Conservation (phyloP, 2,888 invertebrate species). For the Drosophila trichaetosa region DNA sequence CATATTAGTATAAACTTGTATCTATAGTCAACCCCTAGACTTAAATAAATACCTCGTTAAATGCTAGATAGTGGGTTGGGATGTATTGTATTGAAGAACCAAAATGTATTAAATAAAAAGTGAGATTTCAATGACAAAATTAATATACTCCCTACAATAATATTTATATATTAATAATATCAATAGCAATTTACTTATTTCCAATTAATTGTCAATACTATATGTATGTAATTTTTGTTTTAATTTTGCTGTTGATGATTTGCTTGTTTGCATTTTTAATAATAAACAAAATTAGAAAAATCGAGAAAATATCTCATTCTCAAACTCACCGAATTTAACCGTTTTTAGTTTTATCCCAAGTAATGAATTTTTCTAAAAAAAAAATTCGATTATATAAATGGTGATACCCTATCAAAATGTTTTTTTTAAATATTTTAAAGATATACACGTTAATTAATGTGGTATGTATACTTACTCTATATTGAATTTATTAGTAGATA, state of each 20-base stretch:
- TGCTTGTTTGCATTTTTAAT: not conserved
- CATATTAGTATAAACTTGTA: not conserved
- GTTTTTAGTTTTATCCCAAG: not conserved
- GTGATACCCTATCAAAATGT: not conserved
- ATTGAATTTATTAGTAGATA: not conserved
- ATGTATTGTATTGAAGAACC: not conserved
- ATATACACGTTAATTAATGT: not conserved
- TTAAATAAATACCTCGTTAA: not conserved
- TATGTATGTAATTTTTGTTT: not conserved
- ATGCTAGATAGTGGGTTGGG: not conserved
- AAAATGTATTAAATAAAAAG: not conserved
- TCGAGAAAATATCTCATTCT: not conserved
- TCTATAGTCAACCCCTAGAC: not conserved
- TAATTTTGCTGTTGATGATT: not conserved
- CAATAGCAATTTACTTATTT: not conserved
- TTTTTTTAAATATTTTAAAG: not conserved
- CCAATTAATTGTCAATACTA: not conserved
- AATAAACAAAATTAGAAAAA: not conserved
- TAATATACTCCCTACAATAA: not conserved
- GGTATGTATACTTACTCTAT: not conserved
- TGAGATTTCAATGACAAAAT: not conserved
- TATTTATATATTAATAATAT: not conserved
- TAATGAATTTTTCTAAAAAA: not conserved
- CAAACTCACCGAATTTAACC: not conserved
- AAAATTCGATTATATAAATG: not conserved